Evolutionary conservation across 2,888 invertebrate species (phyloP), one percentile per base, ranked within the genome.

Genomic region (Polyommatus icarus): DNA sequence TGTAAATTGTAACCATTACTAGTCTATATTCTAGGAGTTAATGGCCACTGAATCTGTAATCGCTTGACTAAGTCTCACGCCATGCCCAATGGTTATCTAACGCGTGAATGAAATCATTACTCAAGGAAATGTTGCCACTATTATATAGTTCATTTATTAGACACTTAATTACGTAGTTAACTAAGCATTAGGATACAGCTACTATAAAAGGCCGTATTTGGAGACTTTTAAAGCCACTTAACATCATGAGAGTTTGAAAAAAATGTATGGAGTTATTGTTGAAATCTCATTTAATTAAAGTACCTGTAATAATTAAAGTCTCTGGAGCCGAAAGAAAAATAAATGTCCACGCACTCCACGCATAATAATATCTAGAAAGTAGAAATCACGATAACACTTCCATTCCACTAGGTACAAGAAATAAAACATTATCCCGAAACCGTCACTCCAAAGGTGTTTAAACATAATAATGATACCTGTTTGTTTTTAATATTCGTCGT

Each of bases 401-500:
- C 7, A 20, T 20, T 3, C 4, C 24, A 61, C 7, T 61, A 24
- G 59, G 3, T 12, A 1, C 0, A 20, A 3, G 8, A 10, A 54
- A 3, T 29, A 15, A 29, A 75, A 50, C 24, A 5, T 18, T 24
- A 54, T 12, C 15, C 15, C 15, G 54, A 54, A 75, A 50, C 5
- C 15, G 1, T 10, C 4, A 15, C 24, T 3, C 54, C 0, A 18
- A 75, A 75, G 7, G 54, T 54, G 12, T 46, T 29, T 18, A 75
- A 46, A 29, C 75, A 15, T 29, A 8, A 81, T 81, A 79, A 79
- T 81, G 81, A 82, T 54, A 72, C 71, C 77, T 72, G 73, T 78
- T 46, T 61, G 78, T 76, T 76, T 78, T 79, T 76, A 76, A 75
- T 78, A 77, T 57, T 73, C 76, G 71, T 72, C 78, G 82, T 85